A percentile compares a stretch with the other conserved stretches of the same genome.
These are phyloP conservation scores for Busseola fusca DNA, from an alignment of 2,888 invertebrate genomes.

Conservation along the genomic window DNA sequence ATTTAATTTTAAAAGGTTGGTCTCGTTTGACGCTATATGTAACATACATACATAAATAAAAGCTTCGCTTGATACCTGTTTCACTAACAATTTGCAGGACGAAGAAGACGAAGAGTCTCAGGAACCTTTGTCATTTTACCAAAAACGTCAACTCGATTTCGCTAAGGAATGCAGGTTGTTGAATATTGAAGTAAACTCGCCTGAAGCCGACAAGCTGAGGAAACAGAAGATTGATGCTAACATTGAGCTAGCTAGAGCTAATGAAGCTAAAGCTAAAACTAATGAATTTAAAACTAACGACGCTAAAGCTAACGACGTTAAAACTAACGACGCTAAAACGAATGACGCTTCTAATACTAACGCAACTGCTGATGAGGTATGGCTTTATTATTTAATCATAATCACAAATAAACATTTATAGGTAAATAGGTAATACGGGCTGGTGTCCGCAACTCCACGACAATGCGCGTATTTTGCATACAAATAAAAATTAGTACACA, in stretches of 20 bases:
- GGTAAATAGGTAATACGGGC: too few relatives aligned
- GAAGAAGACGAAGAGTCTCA: constrained; percentile 79
- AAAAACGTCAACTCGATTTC: constrained; percentile 84
- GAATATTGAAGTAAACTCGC: constrained; percentile 80
- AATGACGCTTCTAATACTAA: constrained; percentile 74
- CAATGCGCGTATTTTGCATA: too few relatives aligned
- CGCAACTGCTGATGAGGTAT: constrained; percentile 69
- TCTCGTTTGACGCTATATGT: background rate
- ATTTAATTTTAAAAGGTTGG: background rate
- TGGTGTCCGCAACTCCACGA: too few relatives aligned
- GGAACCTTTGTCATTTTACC: constrained; percentile 85
- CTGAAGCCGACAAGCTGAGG: constrained; percentile 78
- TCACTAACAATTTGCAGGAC: constrained; percentile 79
- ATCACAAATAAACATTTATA: background rate
- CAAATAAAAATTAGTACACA: too few relatives aligned
- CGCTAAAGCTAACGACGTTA: constrained; percentile 73
- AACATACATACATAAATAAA: background rate
- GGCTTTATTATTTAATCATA: constrained; percentile 18
- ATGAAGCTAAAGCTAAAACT: constrained; percentile 64
- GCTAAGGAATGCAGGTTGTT: constrained; percentile 86
- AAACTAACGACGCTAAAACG: constrained; percentile 74
- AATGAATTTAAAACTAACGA: constrained; percentile 72
- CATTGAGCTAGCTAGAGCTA: constrained; percentile 75
- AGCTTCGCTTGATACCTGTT: constrained; percentile 56
- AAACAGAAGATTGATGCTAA: constrained; percentile 75